These are phyloP conservation scores for Phalacrocorax carbo DNA, from an alignment of 2,113 vertebrate genomes.

Conservation along the genomic window DNA sequence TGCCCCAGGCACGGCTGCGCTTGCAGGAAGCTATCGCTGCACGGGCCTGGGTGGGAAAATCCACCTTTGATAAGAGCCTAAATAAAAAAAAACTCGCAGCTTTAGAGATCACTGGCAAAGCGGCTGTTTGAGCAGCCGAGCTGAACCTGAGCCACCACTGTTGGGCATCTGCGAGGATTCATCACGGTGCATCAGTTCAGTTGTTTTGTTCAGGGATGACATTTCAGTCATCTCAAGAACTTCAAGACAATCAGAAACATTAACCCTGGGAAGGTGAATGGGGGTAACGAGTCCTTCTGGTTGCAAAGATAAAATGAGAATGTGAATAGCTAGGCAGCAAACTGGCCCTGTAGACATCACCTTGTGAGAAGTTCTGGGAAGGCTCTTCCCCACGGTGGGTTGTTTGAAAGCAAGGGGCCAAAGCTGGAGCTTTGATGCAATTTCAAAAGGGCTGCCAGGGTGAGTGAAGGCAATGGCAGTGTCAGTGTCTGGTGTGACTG, in stretches of 20 bases:
- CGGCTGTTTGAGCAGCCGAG: neutral
- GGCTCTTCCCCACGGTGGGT: neutral
- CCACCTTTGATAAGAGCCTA: constrained; percentile 24
- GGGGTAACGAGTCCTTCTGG: neutral
- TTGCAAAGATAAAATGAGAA: neutral
- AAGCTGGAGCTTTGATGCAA: neutral
- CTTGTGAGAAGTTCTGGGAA: neutral
- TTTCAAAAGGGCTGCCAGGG: neutral
- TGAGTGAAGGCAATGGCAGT: neutral
- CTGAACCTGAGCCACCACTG: neutral
- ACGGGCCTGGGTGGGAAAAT: neutral
- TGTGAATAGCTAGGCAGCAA: neutral
- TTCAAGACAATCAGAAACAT: neutral
- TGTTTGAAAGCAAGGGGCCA: neutral
- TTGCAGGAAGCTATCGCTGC: constrained; percentile 16
- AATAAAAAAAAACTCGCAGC: neutral
- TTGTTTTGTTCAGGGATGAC: neutral
- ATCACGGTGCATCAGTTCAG: fast-evolving
- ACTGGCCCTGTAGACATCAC: neutral
- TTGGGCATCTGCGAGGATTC: neutral
- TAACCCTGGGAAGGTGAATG: neutral
- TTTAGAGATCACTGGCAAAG: neutral
- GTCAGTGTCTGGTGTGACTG: neutral
- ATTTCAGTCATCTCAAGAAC: neutral
- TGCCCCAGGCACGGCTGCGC: neutral